Conservation (phyloP, 92 coral and sea anemone genomes). For the Palythoa caribaeorum region DNA sequence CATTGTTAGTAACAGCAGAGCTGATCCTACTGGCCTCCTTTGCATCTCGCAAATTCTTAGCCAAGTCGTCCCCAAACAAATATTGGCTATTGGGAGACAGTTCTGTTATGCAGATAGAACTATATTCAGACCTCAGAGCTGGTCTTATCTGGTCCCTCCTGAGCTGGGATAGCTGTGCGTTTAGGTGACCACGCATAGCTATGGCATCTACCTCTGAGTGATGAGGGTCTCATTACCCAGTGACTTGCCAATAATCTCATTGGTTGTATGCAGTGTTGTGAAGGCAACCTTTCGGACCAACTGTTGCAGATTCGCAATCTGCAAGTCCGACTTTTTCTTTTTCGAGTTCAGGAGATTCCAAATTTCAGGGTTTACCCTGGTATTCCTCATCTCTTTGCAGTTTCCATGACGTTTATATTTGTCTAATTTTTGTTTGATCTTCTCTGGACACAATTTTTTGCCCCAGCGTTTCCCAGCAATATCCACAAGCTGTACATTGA, state of each 20-base stretch:
- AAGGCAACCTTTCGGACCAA: slow-evolving; percentile 29
- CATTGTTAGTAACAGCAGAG: slow-evolving; percentile 18
- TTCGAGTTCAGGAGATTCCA: slow-evolving; percentile 16
- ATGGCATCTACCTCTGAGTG: neutral
- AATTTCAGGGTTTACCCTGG: slow-evolving; percentile 40
- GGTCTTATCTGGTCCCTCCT: slow-evolving; percentile 59
- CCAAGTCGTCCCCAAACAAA: slow-evolving; percentile 53
- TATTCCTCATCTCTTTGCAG: slow-evolving; percentile 29
- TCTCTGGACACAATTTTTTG: slow-evolving; percentile 52
- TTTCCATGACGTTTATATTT: slow-evolving; percentile 64
- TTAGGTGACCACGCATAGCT: neutral
- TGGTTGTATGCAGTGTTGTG: slow-evolving; percentile 12
- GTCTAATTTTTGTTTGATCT: slow-evolving; percentile 46
- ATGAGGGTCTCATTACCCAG: slow-evolving; percentile 3
- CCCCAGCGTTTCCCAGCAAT: slow-evolving; percentile 56
- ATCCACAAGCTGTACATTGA: neutral
- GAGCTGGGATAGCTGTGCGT: slow-evolving; percentile 44
- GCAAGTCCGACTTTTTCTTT: slow-evolving; percentile 19
- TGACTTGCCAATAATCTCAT: neutral
- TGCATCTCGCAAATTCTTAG: slow-evolving; percentile 56
- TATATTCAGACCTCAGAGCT: slow-evolving; percentile 54
- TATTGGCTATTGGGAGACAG: slow-evolving; percentile 22
- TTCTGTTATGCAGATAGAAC: slow-evolving; percentile 51
- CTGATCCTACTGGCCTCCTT: slow-evolving; percentile 67
- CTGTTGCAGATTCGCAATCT: neutral